Percentiles rank a stretch among this genome's conserved stretches.
phyloP scores from a whole-genome alignment of 23 tunicate genomes.

The Styela clava region DNA sequence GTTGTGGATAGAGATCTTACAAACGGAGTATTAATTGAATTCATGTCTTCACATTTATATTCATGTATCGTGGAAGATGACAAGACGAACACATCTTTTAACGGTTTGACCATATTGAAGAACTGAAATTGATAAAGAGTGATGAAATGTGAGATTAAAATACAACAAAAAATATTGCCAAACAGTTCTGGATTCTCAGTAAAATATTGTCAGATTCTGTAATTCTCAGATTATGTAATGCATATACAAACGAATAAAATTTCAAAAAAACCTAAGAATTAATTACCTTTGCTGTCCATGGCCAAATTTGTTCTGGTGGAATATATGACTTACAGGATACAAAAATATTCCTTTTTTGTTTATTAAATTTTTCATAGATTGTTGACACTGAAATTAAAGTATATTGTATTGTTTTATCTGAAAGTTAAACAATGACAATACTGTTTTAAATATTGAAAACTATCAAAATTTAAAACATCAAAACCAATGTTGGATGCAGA shows the following conservation, averaged over 20 bases:
- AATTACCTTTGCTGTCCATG: neutral
- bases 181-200: too few species aligned
- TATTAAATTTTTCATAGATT: neutral
- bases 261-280: too few species aligned
- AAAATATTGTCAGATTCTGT: too few species aligned
- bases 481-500: too few species aligned
- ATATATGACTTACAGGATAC: slow-evolving; percentile 1
- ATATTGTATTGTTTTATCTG: neutral
- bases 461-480: too few species aligned
- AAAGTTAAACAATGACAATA: neutral
- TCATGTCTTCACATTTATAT: slow-evolving; percentile 24
- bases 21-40: slow-evolving; percentile 2
- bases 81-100: slow-evolving; percentile 14
- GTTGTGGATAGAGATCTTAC: slow-evolving; percentile 15
- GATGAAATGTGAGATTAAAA: too few species aligned
- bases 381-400: neutral
- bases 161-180: too few species aligned
- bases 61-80: slow-evolving; percentile 18
- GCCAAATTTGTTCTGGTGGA: slow-evolving; percentile 29
- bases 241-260: too few species aligned
- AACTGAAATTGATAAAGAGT: slow-evolving; percentile 7
- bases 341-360: neutral
- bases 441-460: too few species aligned
- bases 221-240: too few species aligned
- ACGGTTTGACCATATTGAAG: neutral